These are phyloP conservation scores for Leguminivora glycinivorella DNA, from an alignment of 1,140 invertebrate genomes.

Conservation along the genomic window DNA sequence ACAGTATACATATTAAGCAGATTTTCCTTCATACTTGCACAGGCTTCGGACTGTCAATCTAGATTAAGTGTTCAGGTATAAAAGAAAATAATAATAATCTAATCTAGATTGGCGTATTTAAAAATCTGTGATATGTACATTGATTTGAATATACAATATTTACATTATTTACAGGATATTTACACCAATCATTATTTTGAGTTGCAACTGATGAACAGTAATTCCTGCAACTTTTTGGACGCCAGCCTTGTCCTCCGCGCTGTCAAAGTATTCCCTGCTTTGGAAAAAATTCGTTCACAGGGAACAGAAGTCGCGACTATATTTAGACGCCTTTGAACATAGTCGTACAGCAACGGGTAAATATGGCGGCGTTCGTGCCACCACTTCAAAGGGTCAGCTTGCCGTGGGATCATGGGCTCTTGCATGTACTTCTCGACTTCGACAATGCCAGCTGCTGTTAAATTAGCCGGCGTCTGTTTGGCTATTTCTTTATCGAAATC, in stretches of 20 bases:
- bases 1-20: too few relatives aligned
- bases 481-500: slow-evolving; percentile 22
- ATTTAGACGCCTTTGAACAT: slow-evolving; percentile 35
- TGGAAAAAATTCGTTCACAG: slow-evolving; percentile 49
- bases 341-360: slow-evolving; percentile 41
- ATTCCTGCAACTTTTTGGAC: slow-evolving; percentile 39
- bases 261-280: slow-evolving; percentile 40
- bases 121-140: neutral
- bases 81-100: too few relatives aligned
- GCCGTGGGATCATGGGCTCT: slow-evolving; percentile 12
- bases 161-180: neutral
- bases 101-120: neutral
- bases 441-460: slow-evolving; percentile 30
- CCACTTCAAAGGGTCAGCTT: slow-evolving; percentile 34
- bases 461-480: slow-evolving; percentile 25
- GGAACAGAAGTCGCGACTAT: slow-evolving; percentile 48
- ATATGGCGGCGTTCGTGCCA: slow-evolving; percentile 39
- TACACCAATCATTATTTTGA: neutral
- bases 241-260: slow-evolving; percentile 38
- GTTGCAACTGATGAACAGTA: slow-evolving; percentile 28
- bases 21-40: neutral
- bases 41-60: neutral
- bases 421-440: slow-evolving; percentile 35
- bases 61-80: neutral
- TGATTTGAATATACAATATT: neutral